Conservation (phyloP, 2,113 vertebrate genomes). For the Symphodus melops region DNA sequence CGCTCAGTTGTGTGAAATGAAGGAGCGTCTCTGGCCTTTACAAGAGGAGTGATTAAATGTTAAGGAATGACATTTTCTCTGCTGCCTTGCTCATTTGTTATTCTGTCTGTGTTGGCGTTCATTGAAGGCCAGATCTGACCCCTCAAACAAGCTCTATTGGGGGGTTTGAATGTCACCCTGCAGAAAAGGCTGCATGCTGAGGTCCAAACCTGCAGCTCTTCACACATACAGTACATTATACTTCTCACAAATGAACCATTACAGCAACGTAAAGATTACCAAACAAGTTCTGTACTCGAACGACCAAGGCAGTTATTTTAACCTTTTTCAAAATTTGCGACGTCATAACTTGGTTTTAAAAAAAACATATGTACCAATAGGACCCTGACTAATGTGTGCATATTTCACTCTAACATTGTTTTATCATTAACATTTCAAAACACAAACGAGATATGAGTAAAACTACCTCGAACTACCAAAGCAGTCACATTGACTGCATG, state of each 20-base stretch:
- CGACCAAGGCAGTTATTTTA: too few species aligned
- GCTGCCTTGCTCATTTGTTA: slow-evolving; percentile 50
- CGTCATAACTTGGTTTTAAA: too few species aligned
- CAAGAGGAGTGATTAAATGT: slow-evolving; percentile 22
- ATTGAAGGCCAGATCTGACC: slow-evolving; percentile 33
- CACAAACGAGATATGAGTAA: too few species aligned
- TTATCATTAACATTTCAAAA: too few species aligned
- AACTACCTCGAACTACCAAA: too few species aligned
- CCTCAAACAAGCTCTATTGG: slow-evolving; percentile 34
- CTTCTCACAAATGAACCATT: background rate
- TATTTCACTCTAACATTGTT: too few species aligned
- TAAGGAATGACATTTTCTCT: slow-evolving; percentile 57
- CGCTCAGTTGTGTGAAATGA: background rate
- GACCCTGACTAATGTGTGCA: too few species aligned
- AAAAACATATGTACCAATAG: too few species aligned
- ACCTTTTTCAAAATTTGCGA: too few species aligned
- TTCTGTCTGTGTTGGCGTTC: slow-evolving; percentile 55
- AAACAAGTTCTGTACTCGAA: too few species aligned
- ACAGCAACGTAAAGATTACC: background rate
- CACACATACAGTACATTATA: background rate
- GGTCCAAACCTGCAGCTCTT: background rate
- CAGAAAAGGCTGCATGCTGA: background rate
- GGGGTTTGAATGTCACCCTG: slow-evolving; percentile 43
- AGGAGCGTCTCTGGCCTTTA: slow-evolving; percentile 1
- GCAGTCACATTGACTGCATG: too few species aligned